Percentiles rank a stretch among this genome's conserved stretches.
Conservation (phyloP, 2,113 vertebrate species). For the Macquaria australasica region DNA sequence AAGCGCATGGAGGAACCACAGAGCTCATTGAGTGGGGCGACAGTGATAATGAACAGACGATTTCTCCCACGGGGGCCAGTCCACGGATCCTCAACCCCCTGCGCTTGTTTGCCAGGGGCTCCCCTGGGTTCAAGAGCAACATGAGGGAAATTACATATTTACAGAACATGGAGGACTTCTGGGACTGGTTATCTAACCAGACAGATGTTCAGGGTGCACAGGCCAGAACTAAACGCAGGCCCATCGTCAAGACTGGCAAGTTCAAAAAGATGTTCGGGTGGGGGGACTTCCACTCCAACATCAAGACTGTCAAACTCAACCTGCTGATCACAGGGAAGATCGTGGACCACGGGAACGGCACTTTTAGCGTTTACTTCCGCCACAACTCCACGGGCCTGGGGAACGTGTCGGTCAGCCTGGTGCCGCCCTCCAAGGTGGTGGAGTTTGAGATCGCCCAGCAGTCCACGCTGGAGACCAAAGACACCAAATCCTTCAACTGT, state of each 20-base stretch:
- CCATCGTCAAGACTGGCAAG: constrained; percentile 99
- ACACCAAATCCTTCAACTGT: constrained; percentile 98
- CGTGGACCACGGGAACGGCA: constrained; percentile 98
- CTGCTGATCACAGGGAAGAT: constrained; percentile 99
- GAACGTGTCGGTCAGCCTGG: constrained; percentile 97
- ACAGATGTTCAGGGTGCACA: constrained; percentile 92
- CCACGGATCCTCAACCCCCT: constrained; percentile 92
- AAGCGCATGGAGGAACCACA: constrained; percentile 80
- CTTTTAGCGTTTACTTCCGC: constrained; percentile 98
- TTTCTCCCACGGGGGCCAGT: constrained; percentile 88
- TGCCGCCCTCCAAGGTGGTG: constrained; percentile 97
- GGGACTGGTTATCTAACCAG: constrained; percentile 98
- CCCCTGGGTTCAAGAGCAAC: constrained; percentile 88
- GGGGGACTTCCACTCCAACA: constrained; percentile 99
- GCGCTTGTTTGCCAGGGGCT: constrained; percentile 93
- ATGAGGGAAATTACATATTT: constrained; percentile 89
- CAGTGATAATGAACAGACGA: constrained; percentile 85
- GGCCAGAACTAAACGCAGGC: constrained; percentile 97
- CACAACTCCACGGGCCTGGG: constrained; percentile 98
- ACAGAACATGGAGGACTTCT: constrained; percentile 93
- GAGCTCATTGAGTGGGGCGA: constrained; percentile 92
- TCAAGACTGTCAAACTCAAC: constrained; percentile 98
- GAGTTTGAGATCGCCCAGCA: constrained; percentile 95
- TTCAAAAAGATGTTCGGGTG: constrained; percentile 99
- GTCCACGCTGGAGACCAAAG: constrained; percentile 96